Conservation (phyloP, 1,140 invertebrate genomes). For the Acromyrmex heyeri region DNA sequence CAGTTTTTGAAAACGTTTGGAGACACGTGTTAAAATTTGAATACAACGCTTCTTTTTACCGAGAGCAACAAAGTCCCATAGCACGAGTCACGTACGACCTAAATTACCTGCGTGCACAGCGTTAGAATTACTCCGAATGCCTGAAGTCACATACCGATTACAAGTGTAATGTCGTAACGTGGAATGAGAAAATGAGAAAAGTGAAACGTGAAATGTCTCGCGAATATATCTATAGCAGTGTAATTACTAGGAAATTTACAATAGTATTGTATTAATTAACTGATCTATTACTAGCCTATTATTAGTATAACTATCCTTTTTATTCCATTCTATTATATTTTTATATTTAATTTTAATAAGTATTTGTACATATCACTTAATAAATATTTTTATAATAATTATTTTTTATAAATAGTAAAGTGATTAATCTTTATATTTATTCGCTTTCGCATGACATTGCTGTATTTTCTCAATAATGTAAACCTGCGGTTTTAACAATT, state of each 20-base stretch:
- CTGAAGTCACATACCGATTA: constrained; percentile 18
- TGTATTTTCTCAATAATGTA: constrained; percentile 4
- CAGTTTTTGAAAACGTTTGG: neutral
- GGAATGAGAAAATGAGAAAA: constrained; percentile 2
- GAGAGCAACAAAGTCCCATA: constrained; percentile 39
- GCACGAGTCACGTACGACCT: constrained; percentile 24
- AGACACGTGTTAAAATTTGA: constrained; percentile 27
- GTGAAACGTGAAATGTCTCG: neutral
- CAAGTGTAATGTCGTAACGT: constrained; percentile 44
- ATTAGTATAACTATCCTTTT: neutral
- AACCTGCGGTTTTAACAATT: neutral
- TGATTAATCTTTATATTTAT: constrained; percentile 1
- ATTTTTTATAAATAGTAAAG: neutral
- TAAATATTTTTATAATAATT: neutral
- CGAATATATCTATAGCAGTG: neutral
- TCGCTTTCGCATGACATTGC: neutral
- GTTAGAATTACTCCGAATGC: constrained; percentile 41
- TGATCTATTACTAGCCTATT: neutral
- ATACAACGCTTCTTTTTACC: constrained; percentile 34
- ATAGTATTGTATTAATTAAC: neutral
- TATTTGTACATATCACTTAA: neutral
- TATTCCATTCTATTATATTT: neutral
- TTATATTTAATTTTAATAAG: neutral
- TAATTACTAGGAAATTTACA: neutral
- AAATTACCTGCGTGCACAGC: constrained; percentile 48